phyloP scores from a whole-genome alignment of 2,888 invertebrate species.

The Limenitis camilla region DNA sequence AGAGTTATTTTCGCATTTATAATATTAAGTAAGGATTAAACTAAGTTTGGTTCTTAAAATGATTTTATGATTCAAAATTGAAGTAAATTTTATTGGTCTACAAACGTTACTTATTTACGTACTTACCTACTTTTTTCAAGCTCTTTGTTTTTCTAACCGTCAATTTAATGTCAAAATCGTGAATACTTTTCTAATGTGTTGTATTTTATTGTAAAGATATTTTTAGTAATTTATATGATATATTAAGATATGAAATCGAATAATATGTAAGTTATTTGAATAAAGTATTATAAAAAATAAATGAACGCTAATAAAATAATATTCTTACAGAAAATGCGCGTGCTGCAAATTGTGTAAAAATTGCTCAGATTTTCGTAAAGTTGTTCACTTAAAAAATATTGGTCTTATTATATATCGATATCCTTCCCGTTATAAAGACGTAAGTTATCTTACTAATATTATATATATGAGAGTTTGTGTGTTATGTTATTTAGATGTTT shows the following conservation, averaged over 20 bases:
- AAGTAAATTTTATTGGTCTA: too few relatives aligned
- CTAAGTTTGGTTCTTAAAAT: too few relatives aligned
- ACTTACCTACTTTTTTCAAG: too few relatives aligned
- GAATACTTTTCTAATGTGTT: neutral
- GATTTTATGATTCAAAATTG: too few relatives aligned
- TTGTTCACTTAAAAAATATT: slow-evolving; percentile 32
- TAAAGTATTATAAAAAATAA: neutral
- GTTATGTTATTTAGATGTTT: too few relatives aligned
- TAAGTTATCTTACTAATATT: slow-evolving; percentile 28
- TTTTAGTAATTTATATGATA: neutral
- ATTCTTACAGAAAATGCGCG: slow-evolving; percentile 22
- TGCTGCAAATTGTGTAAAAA: slow-evolving; percentile 29
- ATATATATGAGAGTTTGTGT: too few relatives aligned
- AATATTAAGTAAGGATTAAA: too few relatives aligned
- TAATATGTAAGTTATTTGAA: slow-evolving; percentile 1
- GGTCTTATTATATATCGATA: slow-evolving; percentile 40
- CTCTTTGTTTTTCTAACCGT: too few relatives aligned
- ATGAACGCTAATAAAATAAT: neutral
- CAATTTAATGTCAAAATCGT: neutral
- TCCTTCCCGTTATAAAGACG: slow-evolving; percentile 23
- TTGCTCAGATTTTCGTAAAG: slow-evolving; percentile 34
- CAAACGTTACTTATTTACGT: too few relatives aligned
- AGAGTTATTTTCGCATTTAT: too few relatives aligned
- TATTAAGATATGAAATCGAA: slow-evolving; percentile 1
- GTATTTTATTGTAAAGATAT: neutral